phyloP scores from a whole-genome alignment of 2,888 invertebrate genomes.

The Hydriomena furcata region DNA sequence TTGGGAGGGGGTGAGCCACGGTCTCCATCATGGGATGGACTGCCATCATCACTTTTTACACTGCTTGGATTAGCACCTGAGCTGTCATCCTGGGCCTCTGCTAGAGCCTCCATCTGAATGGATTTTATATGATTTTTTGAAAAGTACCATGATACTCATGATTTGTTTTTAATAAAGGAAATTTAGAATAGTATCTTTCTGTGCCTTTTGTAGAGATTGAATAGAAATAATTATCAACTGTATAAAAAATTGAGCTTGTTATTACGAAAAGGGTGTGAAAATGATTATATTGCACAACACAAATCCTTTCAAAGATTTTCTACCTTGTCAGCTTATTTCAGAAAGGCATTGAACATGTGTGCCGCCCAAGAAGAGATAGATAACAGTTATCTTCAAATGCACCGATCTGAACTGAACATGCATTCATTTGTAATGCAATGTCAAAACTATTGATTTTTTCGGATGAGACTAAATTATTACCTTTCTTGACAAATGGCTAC shows the following conservation, averaged over 20 bases:
- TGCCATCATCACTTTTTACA: conserved; percentile 77
- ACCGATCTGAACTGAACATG: conserved; percentile 1
- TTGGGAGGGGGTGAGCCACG: conserved; percentile 90
- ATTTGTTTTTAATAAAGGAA: not conserved
- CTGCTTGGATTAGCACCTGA: conserved; percentile 71
- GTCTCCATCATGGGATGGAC: conserved; percentile 64
- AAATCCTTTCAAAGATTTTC: not conserved
- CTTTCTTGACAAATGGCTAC: conserved; percentile 13
- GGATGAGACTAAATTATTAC: conserved; percentile 6
- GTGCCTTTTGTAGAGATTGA: no score
- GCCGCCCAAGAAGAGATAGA: not conserved
- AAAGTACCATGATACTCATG: no score
- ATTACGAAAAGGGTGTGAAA: not conserved
- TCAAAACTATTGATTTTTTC: conserved; percentile 14
- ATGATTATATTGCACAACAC: not conserved
- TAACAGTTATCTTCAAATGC: not conserved
- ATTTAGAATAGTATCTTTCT: no score
- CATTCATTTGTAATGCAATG: conserved; percentile 16
- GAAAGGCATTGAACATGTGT: no score
- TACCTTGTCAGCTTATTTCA: no score
- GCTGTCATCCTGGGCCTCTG: conserved; percentile 58
- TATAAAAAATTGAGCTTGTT: no score
- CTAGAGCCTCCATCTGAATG: conserved; percentile 60
- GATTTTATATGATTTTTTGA: not conserved
- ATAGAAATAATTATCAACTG: no score